phyloP scores from a whole-genome alignment of 1,140 invertebrate genomes.

The Nomia melanderi region DNA sequence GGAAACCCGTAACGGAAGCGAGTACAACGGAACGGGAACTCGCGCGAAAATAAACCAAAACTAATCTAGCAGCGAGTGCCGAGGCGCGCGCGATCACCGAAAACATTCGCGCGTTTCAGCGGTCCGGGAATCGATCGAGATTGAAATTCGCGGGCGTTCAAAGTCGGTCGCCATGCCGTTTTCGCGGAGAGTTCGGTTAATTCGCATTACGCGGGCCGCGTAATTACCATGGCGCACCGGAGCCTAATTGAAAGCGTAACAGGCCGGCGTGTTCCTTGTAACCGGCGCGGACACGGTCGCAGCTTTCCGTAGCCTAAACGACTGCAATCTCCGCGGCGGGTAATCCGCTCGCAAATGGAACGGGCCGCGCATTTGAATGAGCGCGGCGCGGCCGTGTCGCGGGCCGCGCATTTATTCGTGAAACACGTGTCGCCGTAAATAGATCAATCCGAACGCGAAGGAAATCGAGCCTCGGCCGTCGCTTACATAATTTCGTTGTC shows the following conservation, averaged over 20 bases:
- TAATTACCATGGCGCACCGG: neutral
- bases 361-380: conserved; percentile 17
- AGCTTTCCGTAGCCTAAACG: neutral
- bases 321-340: conserved; percentile 3
- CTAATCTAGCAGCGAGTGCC: too few relatives aligned
- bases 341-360: conserved; percentile 30
- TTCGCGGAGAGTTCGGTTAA: neutral
- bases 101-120: too few relatives aligned
- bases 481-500: neutral
- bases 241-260: neutral
- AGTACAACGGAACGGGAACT: too few relatives aligned
- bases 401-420: neutral
- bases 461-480: neutral
- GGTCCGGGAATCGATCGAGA: too few relatives aligned
- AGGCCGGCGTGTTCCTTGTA: neutral
- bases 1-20: too few relatives aligned
- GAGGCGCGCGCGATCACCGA: too few relatives aligned
- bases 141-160: neutral
- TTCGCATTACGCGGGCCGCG: neutral
- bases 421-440: neutral
- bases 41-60: too few relatives aligned
- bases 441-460: neutral
- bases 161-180: too few relatives aligned
- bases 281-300: neutral
- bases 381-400: neutral